A percentile compares a stretch with the other conserved stretches of the same genome.
These are phyloP conservation scores for Coenobita brevimanus DNA, from an alignment of 1,140 invertebrate species.

Conservation along the genomic window DNA sequence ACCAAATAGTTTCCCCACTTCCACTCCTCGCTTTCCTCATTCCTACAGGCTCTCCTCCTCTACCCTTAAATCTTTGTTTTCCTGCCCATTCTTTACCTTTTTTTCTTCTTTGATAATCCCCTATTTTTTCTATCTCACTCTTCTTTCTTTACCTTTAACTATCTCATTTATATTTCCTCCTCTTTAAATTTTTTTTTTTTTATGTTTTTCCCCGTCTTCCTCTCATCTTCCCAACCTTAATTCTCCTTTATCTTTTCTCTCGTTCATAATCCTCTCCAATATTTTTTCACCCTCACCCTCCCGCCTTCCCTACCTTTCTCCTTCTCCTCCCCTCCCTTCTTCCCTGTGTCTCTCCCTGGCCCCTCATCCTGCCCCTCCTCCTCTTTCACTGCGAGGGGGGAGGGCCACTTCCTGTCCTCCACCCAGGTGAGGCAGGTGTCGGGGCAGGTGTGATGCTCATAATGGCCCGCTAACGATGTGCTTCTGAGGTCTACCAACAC, in stretches of 20 bases:
- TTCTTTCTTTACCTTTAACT: too few species aligned
- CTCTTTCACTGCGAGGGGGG: not conserved
- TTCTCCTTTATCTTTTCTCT: not conserved
- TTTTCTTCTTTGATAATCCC: too few species aligned
- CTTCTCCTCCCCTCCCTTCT: not conserved
- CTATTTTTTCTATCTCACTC: too few species aligned
- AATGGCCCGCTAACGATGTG: conserved; percentile 16
- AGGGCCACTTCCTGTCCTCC: conserved; percentile 42
- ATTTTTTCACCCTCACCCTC: not conserved
- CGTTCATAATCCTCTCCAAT: not conserved
- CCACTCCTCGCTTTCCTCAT: too few species aligned
- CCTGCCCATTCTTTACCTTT: too few species aligned
- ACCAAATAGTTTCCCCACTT: too few species aligned
- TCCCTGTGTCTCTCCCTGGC: not conserved
- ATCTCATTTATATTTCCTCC: too few species aligned
- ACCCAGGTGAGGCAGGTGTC: conserved; percentile 42
- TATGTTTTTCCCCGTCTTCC: too few species aligned
- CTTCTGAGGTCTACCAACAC: not conserved
- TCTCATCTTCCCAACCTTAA: too few species aligned
- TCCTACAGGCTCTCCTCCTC: too few species aligned
- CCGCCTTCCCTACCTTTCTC: not conserved
- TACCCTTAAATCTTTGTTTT: too few species aligned
- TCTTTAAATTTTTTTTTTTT: too few species aligned
- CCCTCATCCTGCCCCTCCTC: not conserved
- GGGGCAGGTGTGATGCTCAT: conserved; percentile 38